Conservation (phyloP, 2,113 vertebrate species). For the Jacana jacana region DNA sequence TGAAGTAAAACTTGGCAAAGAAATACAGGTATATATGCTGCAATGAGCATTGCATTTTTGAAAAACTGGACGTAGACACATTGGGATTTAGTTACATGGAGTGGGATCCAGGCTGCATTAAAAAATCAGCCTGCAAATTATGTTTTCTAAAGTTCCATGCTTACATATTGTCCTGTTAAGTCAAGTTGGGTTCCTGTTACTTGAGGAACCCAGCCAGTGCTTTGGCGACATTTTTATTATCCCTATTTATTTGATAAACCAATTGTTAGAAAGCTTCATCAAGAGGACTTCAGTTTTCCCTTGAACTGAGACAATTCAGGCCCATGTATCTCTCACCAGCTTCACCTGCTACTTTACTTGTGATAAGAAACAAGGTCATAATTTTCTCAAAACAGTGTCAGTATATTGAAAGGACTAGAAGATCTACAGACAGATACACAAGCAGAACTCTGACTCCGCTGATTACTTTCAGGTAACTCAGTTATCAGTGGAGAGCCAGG, state of each 20-base stretch:
- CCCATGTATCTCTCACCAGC: not conserved
- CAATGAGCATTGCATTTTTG: not conserved
- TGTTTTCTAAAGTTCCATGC: not conserved
- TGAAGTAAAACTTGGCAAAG: not conserved
- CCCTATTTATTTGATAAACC: not conserved
- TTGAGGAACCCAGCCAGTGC: not conserved
- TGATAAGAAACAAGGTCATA: not conserved
- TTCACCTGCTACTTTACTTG: not conserved
- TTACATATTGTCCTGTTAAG: not conserved
- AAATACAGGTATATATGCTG: not conserved
- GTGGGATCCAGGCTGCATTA: not conserved
- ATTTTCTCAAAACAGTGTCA: not conserved
- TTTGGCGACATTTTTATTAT: not conserved
- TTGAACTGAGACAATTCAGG: not conserved
- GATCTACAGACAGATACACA: not conserved
- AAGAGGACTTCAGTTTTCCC: not conserved
- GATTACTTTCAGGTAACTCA: not conserved
- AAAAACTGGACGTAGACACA: not conserved
- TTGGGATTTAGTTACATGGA: not conserved
- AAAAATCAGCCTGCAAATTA: not conserved
- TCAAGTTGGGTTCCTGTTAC: not conserved
- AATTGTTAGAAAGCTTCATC: not conserved
- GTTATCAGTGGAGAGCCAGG: not conserved
- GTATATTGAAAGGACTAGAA: not conserved
- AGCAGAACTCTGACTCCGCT: not conserved